A percentile compares a stretch with the other conserved stretches of the same genome.
These are phyloP conservation scores for Cossypha dichroa DNA, from an alignment of 2,797 vertebrate species.

Conservation along the genomic window DNA sequence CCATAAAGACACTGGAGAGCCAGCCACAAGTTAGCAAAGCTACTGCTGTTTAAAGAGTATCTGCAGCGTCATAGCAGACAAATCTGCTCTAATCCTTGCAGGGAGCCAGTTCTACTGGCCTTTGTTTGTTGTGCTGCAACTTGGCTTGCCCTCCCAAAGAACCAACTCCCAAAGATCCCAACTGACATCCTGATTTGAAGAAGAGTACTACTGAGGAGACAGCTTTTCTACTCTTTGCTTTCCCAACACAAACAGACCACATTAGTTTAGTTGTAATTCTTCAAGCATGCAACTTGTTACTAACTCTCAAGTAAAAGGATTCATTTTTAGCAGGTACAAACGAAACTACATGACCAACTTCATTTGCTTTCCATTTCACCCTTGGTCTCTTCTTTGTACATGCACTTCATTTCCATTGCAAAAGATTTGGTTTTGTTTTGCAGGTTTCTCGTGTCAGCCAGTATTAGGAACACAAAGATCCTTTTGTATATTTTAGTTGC, in stretches of 20 bases:
- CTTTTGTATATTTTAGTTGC: neutral
- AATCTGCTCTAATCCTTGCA: accelerated
- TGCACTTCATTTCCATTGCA: neutral
- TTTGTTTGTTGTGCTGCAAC: neutral
- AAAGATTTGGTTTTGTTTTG: neutral
- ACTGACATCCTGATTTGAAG: neutral
- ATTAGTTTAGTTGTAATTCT: neutral
- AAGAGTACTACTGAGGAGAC: accelerated
- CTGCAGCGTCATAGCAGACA: neutral
- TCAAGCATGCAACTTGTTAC: neutral
- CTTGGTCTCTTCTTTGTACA: neutral
- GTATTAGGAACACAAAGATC: neutral
- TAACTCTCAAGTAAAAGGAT: neutral
- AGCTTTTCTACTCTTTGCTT: neutral
- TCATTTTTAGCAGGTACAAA: neutral
- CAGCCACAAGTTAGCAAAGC: accelerated
- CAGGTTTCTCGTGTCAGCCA: neutral
- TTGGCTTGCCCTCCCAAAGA: neutral
- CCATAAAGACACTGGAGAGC: neutral
- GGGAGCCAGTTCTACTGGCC: neutral
- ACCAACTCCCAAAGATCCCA: neutral
- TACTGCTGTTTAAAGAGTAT: neutral
- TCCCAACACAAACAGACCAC: neutral
- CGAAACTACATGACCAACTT: accelerated
- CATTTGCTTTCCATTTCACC: neutral